Base-by-base conservation (phyloP, 2,113 vertebrate species). In the Halichoeres trimaculatus region DNA sequence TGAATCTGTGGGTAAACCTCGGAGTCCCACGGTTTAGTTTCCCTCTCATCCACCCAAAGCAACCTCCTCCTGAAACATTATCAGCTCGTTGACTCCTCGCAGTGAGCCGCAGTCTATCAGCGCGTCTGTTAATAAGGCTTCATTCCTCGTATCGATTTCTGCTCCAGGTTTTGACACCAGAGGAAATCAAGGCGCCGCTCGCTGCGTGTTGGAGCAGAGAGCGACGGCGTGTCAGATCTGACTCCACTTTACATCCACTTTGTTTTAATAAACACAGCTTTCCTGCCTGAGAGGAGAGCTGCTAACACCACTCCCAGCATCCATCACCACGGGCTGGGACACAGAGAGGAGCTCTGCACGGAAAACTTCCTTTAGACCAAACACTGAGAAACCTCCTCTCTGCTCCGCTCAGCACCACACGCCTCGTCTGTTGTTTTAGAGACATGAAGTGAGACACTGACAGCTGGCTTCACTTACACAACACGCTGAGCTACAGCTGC, bases 101-200 rank as follows among this genome's bases (percentile, higher is more conserved):
- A 77, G 71, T n/a, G 62, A 85, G 66, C 57, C 40, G 16, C 83
- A 85, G 78, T 87, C 78, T 66, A 67, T 89, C 87, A 86, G 85
- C 53, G 54, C 52, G n/a, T 73, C 80, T 85, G 81, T 86, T 83
- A 88, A 84, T 89, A 87, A 85, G 80, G 74, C 83, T 85, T 76
- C 80, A 81, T 86, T 87, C 80, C 70, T 80, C 73, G 65, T 76
- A 93, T 93, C 83, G 91, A 93, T 92, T 93, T 90, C 66, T 61
- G 52, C 74, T 69, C 48, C 63, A 30, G 67, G 77, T 78, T 83
- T 88, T 89, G 86, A 90, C 88, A 90, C 85, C 67, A 76, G 72
- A 86, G 83, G 75, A 87, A 89, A 88, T 89, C 77, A 80, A 74
- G 66, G 48, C 56, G 75, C 84, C 70, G 64, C n/a, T 69, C 68